Evolutionary conservation across 2,113 vertebrate genomes (phyloP), one percentile per base, ranked within the genome.

Genomic region (Boulengeromyrus knoepffleri): DNA sequence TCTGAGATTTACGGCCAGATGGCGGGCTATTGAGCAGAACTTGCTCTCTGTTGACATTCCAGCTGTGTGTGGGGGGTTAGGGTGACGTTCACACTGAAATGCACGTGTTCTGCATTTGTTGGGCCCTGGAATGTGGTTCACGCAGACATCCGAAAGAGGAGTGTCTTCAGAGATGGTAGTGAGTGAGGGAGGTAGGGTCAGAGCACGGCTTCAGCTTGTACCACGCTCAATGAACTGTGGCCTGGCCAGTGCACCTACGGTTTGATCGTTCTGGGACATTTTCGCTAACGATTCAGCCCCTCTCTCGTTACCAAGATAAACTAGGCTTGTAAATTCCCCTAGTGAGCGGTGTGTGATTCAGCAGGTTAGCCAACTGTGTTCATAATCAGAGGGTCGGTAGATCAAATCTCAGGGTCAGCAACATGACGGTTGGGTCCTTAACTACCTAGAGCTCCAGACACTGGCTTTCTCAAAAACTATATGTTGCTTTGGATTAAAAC

Each of bases 101-200:
- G 39, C 83, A 85, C 19, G 36, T 85, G 83, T 85, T 85, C 46
- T 47, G 46, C 83, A 85, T 85, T 85, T 85, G 83, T 85, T 46
- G 46, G 19, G 2, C 83, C 45, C 46, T 47, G 46, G 83, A 47
- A 85, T 85, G 83, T 85, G 45, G 21, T 45, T 85, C 47, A 85
- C 42, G 47, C 83, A 47, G 83, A 45, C 39, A 47, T 45, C 46
- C 45, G 1, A 24, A 46, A 46, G 19, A 45, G 47, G 83, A 46
- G 15, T 24, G 19, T 47, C 17, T 85, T 47, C 10, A 85, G 19
- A n/a, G 83, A 12, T n/a, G 45, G 39, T 85, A 24, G 7, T n/a
- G 36, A 46, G 80, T 42, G 42, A 45, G 45, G 42, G 24, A 45
- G 39, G 62, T 27, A 70, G 62, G n/a, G 62, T 70, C 27, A 70